These are phyloP conservation scores for Lasioglossum calceatum DNA, from an alignment of 2,888 invertebrate genomes.

Conservation along the genomic window DNA sequence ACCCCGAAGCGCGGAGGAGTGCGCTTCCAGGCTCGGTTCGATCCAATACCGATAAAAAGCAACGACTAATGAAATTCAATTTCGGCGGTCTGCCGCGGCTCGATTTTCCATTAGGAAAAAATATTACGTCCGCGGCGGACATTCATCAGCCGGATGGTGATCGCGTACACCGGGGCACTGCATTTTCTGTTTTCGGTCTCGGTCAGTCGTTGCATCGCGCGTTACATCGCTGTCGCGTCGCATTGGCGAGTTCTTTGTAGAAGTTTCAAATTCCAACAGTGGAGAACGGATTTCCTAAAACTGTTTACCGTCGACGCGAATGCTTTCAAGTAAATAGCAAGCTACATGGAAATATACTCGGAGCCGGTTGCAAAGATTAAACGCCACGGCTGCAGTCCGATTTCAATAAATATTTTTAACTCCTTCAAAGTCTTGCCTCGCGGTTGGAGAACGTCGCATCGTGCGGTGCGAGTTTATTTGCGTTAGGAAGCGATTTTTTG, in stretches of 20 bases:
- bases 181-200: neutral
- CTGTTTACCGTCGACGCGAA: constrained; percentile 49
- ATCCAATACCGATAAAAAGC: neutral
- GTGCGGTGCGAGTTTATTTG: constrained; percentile 24
- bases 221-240: neutral
- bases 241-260: constrained; percentile 33
- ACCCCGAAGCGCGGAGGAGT: neutral
- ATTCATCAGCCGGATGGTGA: constrained; percentile 15
- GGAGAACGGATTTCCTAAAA: constrained; percentile 48
- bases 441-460: neutral
- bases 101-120: constrained; percentile 21
- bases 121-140: neutral
- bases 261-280: constrained; percentile 36
- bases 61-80: neutral
- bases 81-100: too few relatives aligned
- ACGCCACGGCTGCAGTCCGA: constrained; percentile 17
- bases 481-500: constrained; percentile 33
- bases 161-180: neutral
- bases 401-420: constrained; percentile 56
- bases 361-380: constrained; percentile 46
- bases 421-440: constrained; percentile 24
- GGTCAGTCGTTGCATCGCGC: neutral
- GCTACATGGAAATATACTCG: constrained; percentile 52
- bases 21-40: neutral
- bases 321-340: constrained; percentile 43